Base-by-base conservation (phyloP, 2,888 invertebrate species). In the Tenthredo amoena region DNA sequence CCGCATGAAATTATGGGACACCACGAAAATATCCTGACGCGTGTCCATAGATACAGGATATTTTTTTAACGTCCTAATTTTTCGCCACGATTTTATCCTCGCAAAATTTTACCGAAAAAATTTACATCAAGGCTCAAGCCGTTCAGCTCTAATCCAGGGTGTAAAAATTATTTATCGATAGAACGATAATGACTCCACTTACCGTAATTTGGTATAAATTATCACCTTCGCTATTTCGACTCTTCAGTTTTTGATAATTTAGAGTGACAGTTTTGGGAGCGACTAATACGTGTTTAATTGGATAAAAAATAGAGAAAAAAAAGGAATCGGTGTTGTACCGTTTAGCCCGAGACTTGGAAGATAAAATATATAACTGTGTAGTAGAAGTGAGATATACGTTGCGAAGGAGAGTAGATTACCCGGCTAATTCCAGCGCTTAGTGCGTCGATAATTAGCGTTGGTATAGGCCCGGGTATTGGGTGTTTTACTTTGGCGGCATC, bases 401-500 rank as follows among this genome's bases (percentile, higher is more conserved):
- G 55, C 50, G 55, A 31, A 77, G 77, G 77, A 50, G 18, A 55
- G 77, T 77, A 31, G 15, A 79, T 81, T 81, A 62, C 62, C 81
- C 2, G 81, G 62, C 40, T 81, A 81, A 81, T 81, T 62, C 81
- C 62, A 12, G 26, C 62, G 81, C 81, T 81, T 40, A 81, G 81
- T 81, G 62, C 81, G 81, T 81, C 81, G 81, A 81, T 81, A 81
- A 81, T 81, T 62, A 81, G 81, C 58, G 58, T 40, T 12, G 81
- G 58, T 40, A 77, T 50, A 77, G 74, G 43, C 43, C 40, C 12
- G 12, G 4, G 43, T 74, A 43, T 77, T 9, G 77, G 77, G 12
- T 18, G 47, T 26, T 55, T 47, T 34, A 55, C 77, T 77, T 77
- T 77, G 77, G 77, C 77, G 77, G 77, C 77, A 3, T 77, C 21